Evolutionary conservation across 1,140 invertebrate genomes (phyloP), one percentile per base, ranked within the genome.

Genomic region (Drosophila grimshawi): DNA sequence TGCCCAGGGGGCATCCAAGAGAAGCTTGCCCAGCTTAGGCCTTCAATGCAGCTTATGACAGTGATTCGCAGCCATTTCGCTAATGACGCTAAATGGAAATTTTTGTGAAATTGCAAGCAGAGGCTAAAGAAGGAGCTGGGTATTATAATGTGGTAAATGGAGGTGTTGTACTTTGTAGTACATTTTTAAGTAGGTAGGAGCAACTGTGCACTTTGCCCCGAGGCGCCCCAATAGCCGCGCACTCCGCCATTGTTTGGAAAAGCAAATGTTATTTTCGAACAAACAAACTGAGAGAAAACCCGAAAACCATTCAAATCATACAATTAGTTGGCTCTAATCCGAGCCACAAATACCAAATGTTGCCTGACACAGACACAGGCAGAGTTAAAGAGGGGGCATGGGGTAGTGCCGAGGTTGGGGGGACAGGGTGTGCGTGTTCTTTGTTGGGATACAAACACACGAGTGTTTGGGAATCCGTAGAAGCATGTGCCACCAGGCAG

Each of bases 301-400:
- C 70, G 68, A 88, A 88, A 88, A 81, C 85, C 86, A 88, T 88
- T 88, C 85, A 88, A 86, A 88, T 88, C 85, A 77, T 70, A 88
- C 85, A 88, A 88, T 89, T 88, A 88, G 80, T 83, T 85, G 75
- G 70, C 80, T 86, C 85, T 88, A 88, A 88, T 88, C 85, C 85
- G 85, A 75, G 74, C 74, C 77, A 88, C 85, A 88, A 88, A 88
- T 88, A 88, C 63, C 59, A 60, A 45, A 35, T 39, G 33, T 57
- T 41, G 30, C 29, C 8, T 27, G 46, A 19, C 19, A 19, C 19
- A 19, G 19, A 45, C 39, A 33, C 33, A 55, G 32, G 3, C 41
- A 2, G 4, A 4, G 19, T 19, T 19, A n/a, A 37, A 30, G 43
- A 27, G 35, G 37, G 30, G 45, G 62, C 27, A 43, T 35, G 27